Base-by-base conservation (phyloP, 2,113 vertebrate species). In the Nothocercus julius region DNA sequence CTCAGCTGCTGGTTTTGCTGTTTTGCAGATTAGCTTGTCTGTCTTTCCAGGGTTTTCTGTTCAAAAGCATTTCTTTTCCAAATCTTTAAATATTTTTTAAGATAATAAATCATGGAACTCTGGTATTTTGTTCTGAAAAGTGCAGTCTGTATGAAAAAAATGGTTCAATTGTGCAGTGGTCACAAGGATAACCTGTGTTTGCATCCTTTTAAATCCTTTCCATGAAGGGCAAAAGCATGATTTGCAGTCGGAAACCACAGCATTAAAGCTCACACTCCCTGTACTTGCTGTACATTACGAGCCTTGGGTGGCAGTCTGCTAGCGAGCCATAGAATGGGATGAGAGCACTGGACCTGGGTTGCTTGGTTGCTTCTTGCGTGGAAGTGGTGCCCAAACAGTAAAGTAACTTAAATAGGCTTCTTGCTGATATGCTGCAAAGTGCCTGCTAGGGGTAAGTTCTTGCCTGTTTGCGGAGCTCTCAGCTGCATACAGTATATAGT, bases 21-120 rank as follows among this genome's bases (percentile, higher is more conserved):
- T 93, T 94, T 92, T 82, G 86, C 94, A 32, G 16, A 82, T 87
- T 91, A 90, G 94, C 75, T 89, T 96, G 75, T 89, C 84, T 96
- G 95, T 87, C 66, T 96, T 94, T 94, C 89, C 82, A 92, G 84
- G 68, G 84, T 89, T 97, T 85, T 97, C 44, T 96, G 85, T 96
- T 95, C 72, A 81, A 97, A 97, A 93, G 53, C 63, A 34, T 76
- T 88, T 81, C 92, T 27, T 34, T 20, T 4, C 72, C 53, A 74
- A 95, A 94, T 97, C 97, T 96, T 92, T 95, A 91, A 97, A 93
- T 90, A 53, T 85, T n/a, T 96, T 96, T 56, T 96, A 51, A 6
- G 93, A 90, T 93, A 98, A 98, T 97, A 98, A 98, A 98, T 97
- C 82, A 69, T 47, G 96, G 83, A 96, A 42, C 90, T 96, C 90